Base-by-base conservation (phyloP, 2,888 invertebrate species). In the Dascillus cervinus region DNA sequence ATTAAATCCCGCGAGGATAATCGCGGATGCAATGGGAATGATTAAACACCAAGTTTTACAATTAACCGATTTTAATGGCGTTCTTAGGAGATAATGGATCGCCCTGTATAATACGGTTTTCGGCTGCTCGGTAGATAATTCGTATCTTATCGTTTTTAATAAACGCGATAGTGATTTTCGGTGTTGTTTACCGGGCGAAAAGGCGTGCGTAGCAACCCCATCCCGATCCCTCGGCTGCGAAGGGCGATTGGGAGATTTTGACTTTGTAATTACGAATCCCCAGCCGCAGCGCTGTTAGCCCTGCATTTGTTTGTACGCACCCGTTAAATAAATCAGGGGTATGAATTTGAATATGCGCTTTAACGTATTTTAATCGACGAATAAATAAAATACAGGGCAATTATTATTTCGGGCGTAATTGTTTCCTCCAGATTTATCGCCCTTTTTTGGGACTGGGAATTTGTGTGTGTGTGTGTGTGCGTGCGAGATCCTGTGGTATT, bases 351-450 rank as follows among this genome's bases (percentile, higher is more conserved):
- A 61, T 60, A 54, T 49, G 49, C 56, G 56, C 55, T 59, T 58
- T 58, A 61, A 60, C 59, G 58, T 56, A 59, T 60, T 57, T 59
- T 60, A 62, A 62, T 60, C 55, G 56, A 55, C 52, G 60, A 59
- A 59, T 58, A 59, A 58, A 62, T 61, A 63, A 62, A 62, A n/a
- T n/a, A n/a, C n/a, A n/a, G n/a, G n/a, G n/a, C n/a, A n/a, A n/a
- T n/a, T n/a, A n/a, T n/a, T n/a, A n/a, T n/a, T n/a, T n/a, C n/a
- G n/a, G n/a, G n/a, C n/a, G n/a, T n/a, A n/a, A n/a, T n/a, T n/a
- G n/a, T n/a, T n/a, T n/a, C n/a, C n/a, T n/a, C n/a, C n/a, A n/a
- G n/a, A n/a, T n/a, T n/a, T n/a, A n/a, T n/a, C n/a, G n/a, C n/a
- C n/a, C n/a, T 15, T 31, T 34, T 31, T 34, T 26, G 9, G 19